Evolutionary conservation across 2,797 vertebrate genomes (phyloP).

Genomic region (Jordanella pulchra): DNA sequence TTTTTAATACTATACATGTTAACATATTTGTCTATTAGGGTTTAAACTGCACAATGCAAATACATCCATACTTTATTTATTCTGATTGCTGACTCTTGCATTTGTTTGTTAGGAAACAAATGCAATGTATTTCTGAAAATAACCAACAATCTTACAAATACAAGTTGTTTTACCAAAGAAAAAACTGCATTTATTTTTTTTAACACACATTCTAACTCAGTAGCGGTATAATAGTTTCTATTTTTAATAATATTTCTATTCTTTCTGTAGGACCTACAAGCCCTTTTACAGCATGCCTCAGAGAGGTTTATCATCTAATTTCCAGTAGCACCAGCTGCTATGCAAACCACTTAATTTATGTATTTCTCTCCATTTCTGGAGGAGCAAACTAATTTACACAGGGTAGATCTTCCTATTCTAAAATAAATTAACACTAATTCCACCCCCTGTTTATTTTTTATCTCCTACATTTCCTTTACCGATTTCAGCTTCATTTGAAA

Average conservation of each 20-base stretch:
- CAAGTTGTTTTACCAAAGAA: neutral
- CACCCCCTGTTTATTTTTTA: slow-evolving; percentile 54
- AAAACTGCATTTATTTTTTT: neutral
- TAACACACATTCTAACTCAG: neutral
- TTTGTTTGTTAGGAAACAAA: neutral
- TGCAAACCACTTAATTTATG: slow-evolving; percentile 6
- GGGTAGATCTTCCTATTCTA: slow-evolving; percentile 49
- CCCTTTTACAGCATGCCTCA: neutral
- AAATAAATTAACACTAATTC: slow-evolving; percentile 36
- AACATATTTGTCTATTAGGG: too few species aligned
- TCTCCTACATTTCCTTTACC: slow-evolving; percentile 20
- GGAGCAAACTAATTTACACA: slow-evolving; percentile 42
- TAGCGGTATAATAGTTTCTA: slow-evolving; percentile 10
- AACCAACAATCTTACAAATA: neutral
- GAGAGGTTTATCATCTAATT: slow-evolving; percentile 10
- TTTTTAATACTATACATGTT: too few species aligned
- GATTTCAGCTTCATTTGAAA: slow-evolving; percentile 18
- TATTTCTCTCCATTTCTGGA: slow-evolving; percentile 27
- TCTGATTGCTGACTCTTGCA: neutral
- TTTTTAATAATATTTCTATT: too few species aligned
- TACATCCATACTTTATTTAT: neutral
- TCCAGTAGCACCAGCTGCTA: neutral
- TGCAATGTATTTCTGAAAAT: too few species aligned
- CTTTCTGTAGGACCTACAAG: neutral
- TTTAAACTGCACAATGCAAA: neutral